Conservation (phyloP, 1,140 invertebrate genomes). For the Luehdorfia chinensis region DNA sequence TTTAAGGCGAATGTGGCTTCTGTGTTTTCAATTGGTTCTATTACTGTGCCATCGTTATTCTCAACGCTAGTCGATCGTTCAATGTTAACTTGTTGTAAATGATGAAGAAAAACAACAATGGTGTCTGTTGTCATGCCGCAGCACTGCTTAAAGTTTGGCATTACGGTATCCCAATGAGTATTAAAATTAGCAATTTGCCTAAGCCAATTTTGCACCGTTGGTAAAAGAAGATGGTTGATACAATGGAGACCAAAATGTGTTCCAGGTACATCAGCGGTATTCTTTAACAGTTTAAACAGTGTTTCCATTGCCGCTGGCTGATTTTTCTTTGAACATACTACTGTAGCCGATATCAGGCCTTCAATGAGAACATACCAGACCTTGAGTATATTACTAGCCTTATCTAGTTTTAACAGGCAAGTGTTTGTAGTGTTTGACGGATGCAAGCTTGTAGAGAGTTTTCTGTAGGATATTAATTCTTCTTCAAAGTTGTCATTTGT, state of each 20-base stretch:
- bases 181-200: constrained; percentile 84
- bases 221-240: constrained; percentile 92
- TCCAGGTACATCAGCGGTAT: constrained; percentile 86
- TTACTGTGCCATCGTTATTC: constrained; percentile 57
- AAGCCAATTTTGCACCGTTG: constrained; percentile 94
- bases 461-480: constrained; percentile 79
- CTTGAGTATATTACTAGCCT: constrained; percentile 89
- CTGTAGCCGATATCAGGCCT: constrained; percentile 89
- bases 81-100: constrained; percentile 62
- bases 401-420: constrained; percentile 85
- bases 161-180: constrained; percentile 84
- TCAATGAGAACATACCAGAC: constrained; percentile 96
- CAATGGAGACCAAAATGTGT: constrained; percentile 92
- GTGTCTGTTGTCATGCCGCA: constrained; percentile 94
- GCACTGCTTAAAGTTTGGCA: constrained; percentile 94
- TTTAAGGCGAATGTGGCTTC: constrained; percentile 89
- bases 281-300: constrained; percentile 88
- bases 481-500: constrained; percentile 63
- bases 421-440: constrained; percentile 78
- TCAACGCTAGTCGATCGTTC: constrained; percentile 47
- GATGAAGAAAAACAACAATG: constrained; percentile 88
- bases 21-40: constrained; percentile 70
- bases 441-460: constrained; percentile 79
- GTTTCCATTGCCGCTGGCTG: constrained; percentile 92
- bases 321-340: constrained; percentile 88